Conservation (phyloP, 2,888 invertebrate genomes). For the Thymelicus sylvestris region DNA sequence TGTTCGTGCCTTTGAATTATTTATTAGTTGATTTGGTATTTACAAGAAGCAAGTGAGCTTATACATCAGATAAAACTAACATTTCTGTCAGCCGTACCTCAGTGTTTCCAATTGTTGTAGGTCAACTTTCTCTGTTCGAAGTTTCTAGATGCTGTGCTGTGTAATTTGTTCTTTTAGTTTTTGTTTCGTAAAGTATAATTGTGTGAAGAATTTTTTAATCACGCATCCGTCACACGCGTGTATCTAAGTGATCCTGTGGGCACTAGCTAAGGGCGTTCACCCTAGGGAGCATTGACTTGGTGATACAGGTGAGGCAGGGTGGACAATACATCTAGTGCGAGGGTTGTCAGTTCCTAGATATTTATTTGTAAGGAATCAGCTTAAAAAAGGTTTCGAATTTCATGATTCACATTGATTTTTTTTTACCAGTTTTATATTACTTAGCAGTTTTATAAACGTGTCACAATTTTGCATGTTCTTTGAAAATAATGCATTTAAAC, state of each 20-base stretch:
- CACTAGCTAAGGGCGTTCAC: slow-evolving; percentile 40
- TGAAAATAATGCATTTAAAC: no score
- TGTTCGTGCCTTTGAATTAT: slow-evolving; percentile 33
- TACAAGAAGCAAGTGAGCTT: slow-evolving; percentile 23
- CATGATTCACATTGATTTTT: no score
- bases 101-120: slow-evolving; percentile 1
- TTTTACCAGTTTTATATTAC: no score
- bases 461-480: no score
- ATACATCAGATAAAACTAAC: slow-evolving; percentile 32
- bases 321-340: slow-evolving; percentile 6
- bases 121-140: slow-evolving; percentile 24
- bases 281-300: slow-evolving; percentile 32
- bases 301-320: slow-evolving; percentile 21
- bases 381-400: no score
- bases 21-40: slow-evolving; percentile 28
- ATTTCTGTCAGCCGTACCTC: slow-evolving; percentile 21
- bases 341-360: neutral
- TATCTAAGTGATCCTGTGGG: slow-evolving; percentile 39
- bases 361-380: no score
- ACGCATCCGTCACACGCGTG: slow-evolving; percentile 32
- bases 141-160: slow-evolving; percentile 4
- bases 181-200: slow-evolving; percentile 11
- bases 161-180: neutral
- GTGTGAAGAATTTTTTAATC: slow-evolving; percentile 36
- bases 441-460: no score